phyloP scores from a whole-genome alignment of 64 coral and sea anemone species.

The Pocillopora damicornis region DNA sequence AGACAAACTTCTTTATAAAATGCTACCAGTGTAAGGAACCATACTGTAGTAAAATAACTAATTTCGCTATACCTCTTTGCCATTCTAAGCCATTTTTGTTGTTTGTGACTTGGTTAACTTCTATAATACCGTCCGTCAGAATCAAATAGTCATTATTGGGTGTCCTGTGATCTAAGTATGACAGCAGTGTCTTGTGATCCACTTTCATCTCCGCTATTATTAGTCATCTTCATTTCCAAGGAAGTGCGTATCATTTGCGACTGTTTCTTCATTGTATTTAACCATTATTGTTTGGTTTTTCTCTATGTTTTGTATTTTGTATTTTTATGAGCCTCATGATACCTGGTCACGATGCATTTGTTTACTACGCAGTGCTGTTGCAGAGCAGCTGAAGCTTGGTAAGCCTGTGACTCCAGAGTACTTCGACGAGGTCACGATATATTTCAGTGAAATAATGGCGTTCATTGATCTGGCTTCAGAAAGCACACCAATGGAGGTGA shows the following conservation, averaged over 20 bases:
- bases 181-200: neutral
- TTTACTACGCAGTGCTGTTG: conserved; percentile 44
- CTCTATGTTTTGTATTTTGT: neutral
- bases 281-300: neutral
- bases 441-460: conserved; percentile 78
- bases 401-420: conserved; percentile 70
- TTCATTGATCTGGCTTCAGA: conserved; percentile 90
- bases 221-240: neutral
- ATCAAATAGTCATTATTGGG: too few species aligned
- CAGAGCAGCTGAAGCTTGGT: conserved; percentile 76
- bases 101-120: too few species aligned
- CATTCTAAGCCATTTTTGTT: too few species aligned
- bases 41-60: neutral
- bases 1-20: conserved; percentile 79
- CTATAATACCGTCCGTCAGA: too few species aligned
- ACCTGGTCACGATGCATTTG: neutral
- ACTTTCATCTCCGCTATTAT: neutral
- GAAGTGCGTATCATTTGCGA: neutral
- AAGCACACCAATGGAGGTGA: conserved; percentile 90
- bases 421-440: conserved; percentile 87
- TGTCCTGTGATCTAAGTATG: neutral
- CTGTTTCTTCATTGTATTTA: neutral
- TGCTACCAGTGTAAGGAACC: conserved; percentile 52
- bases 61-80: too few species aligned
- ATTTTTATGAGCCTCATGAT: neutral